Evolutionary conservation across 2,797 vertebrate genomes (phyloP).

Genomic region (Catamblyrhynchus diadema): DNA sequence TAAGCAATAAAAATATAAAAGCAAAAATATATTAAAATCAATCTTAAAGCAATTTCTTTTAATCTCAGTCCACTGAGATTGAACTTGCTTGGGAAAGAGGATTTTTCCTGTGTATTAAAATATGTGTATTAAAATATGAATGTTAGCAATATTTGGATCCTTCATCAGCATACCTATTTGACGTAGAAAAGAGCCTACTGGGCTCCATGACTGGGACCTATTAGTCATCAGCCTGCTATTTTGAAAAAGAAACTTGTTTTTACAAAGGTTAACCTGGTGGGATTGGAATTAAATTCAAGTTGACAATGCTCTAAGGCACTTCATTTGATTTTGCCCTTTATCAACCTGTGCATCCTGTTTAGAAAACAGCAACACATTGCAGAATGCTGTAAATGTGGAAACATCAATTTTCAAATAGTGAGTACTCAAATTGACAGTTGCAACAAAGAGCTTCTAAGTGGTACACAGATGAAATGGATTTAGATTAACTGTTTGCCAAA

Average conservation of each 20-base stretch:
- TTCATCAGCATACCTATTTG: neutral
- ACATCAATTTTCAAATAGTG: neutral
- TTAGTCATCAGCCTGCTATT: neutral
- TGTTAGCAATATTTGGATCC: neutral
- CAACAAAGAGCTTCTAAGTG: neutral
- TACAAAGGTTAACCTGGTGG: neutral
- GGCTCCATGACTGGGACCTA: neutral
- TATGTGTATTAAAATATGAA: neutral
- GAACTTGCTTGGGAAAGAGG: neutral
- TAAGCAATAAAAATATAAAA: neutral
- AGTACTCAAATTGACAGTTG: neutral
- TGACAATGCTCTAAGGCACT: neutral
- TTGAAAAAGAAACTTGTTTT: neutral
- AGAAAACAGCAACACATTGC: neutral
- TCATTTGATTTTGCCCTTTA: neutral
- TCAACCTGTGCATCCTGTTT: neutral
- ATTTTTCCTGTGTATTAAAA: neutral
- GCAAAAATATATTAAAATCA: neutral
- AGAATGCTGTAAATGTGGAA: neutral
- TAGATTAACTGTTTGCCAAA: neutral
- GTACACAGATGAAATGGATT: neutral
- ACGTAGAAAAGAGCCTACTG: fast-evolving
- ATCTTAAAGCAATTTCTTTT: neutral
- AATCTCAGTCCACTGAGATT: neutral
- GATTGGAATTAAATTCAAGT: neutral